phyloP scores from a whole-genome alignment of 2,888 invertebrate genomes.

The Petrophora chlorosata region DNA sequence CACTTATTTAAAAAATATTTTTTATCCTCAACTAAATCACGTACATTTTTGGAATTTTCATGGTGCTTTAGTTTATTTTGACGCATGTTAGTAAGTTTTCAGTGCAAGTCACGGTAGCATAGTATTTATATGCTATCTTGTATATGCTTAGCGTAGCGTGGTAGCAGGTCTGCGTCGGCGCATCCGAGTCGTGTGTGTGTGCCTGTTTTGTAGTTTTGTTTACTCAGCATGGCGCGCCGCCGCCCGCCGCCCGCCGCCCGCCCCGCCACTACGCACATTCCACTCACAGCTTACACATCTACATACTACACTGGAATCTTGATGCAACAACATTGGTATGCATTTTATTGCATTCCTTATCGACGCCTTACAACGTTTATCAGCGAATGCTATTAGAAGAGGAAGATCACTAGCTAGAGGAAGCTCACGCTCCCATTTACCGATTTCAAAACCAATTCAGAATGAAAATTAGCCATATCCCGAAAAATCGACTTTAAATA shows the following conservation, averaged over 20 bases:
- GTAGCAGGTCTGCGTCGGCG: constrained; percentile 40
- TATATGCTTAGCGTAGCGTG: constrained; percentile 19
- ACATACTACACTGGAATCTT: constrained; percentile 35
- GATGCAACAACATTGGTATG: constrained; percentile 38
- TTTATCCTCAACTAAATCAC: too few relatives aligned
- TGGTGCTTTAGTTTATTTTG: background rate
- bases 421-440: constrained; percentile 3
- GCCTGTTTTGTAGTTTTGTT: constrained; percentile 70
- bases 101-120: constrained; percentile 12
- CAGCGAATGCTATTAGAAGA: too few relatives aligned
- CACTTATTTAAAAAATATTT: too few relatives aligned
- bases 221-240: constrained; percentile 64
- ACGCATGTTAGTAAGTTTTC: background rate
- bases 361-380: constrained; percentile 30
- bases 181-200: constrained; percentile 57
- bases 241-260: constrained; percentile 36
- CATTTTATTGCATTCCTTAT: constrained; percentile 37
- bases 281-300: constrained; percentile 51
- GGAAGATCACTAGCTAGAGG: too few relatives aligned
- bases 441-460: constrained; percentile 9
- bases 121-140: constrained; percentile 15
- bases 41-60: too few relatives aligned
- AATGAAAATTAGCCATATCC: constrained; percentile 20
- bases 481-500: constrained; percentile 24
- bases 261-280: constrained; percentile 54